phyloP scores from a whole-genome alignment of 2,113 vertebrate genomes.

The Halichoeres trimaculatus region DNA sequence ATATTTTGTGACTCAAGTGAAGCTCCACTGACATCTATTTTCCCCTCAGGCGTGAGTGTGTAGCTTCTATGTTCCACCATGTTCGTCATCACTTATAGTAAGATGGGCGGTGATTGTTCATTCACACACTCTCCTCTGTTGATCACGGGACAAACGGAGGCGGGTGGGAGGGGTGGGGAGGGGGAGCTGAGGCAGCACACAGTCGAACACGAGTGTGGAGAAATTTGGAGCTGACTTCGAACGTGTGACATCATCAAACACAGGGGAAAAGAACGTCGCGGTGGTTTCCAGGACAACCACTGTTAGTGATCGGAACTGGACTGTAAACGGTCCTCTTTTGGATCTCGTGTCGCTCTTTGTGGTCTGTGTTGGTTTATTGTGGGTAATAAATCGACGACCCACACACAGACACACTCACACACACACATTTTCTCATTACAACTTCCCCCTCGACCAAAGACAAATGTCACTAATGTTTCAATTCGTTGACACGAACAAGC shows the following conservation, averaged over 20 bases:
- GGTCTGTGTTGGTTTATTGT: conserved; percentile 62
- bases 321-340: conserved; percentile 64
- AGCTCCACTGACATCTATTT: conserved; percentile 5
- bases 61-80: conserved; percentile 58
- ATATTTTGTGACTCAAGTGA: conserved; percentile 32
- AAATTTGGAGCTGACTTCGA: conserved; percentile 42
- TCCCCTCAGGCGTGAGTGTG: conserved; percentile 17
- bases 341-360: conserved; percentile 63
- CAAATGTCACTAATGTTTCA: background rate
- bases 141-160: conserved; percentile 67
- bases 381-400: conserved; percentile 56
- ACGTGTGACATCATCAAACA: conserved; percentile 74
- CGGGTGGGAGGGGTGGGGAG: conserved; percentile 49
- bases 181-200: conserved; percentile 36
- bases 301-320: conserved; percentile 69
- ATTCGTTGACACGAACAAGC: too few species aligned
- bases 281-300: conserved; percentile 70
- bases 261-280: too few species aligned
- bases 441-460: conserved; percentile 2
- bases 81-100: conserved; percentile 67
- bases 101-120: conserved; percentile 75
- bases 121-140: conserved; percentile 51
- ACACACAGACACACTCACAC: background rate
- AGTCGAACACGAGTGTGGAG: background rate
- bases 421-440: conserved; percentile 12